phyloP scores from a whole-genome alignment of 92 coral and sea anemone genomes.

The Pocillopora meandrina region DNA sequence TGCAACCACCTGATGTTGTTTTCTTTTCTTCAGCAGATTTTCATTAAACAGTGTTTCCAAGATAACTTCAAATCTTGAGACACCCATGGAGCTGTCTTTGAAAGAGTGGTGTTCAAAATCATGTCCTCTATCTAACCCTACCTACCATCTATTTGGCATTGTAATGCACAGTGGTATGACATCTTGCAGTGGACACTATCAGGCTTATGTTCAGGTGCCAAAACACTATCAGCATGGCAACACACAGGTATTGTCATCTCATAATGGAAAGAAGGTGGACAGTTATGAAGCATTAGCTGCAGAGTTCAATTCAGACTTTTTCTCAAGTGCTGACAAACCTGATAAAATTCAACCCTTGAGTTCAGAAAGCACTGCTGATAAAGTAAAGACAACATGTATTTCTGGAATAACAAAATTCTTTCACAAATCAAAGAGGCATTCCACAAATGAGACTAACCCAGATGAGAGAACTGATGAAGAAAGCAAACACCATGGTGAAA shows the following conservation, averaged over 20 bases:
- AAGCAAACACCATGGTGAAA: neutral
- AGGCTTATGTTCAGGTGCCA: slow-evolving; percentile 83
- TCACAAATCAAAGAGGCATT: slow-evolving; percentile 56
- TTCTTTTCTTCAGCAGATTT: slow-evolving; percentile 32
- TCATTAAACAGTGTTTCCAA: slow-evolving; percentile 73
- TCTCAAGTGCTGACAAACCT: neutral
- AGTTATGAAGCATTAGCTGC: neutral
- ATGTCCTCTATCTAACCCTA: slow-evolving; percentile 49
- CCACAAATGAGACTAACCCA: slow-evolving; percentile 20
- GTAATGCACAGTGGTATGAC: slow-evolving; percentile 99
- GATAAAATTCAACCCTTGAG: neutral
- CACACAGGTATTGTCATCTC: neutral
- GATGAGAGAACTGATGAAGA: neutral
- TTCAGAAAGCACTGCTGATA: slow-evolving; percentile 28
- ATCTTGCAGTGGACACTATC: slow-evolving; percentile 98
- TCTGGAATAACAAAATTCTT: slow-evolving; percentile 77
- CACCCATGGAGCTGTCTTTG: slow-evolving; percentile 83
- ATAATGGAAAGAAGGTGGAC: slow-evolving; percentile 1
- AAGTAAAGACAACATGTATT: slow-evolving; percentile 54
- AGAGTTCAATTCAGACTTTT: neutral
- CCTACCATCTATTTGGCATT: slow-evolving; percentile 88
- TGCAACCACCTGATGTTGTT: neutral
- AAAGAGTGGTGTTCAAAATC: slow-evolving; percentile 89
- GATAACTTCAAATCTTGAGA: slow-evolving; percentile 86
- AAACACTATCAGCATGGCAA: neutral